Evolutionary conservation across 2,797 vertebrate genomes (phyloP).

Genomic region (Dicrostonyx torquatus): DNA sequence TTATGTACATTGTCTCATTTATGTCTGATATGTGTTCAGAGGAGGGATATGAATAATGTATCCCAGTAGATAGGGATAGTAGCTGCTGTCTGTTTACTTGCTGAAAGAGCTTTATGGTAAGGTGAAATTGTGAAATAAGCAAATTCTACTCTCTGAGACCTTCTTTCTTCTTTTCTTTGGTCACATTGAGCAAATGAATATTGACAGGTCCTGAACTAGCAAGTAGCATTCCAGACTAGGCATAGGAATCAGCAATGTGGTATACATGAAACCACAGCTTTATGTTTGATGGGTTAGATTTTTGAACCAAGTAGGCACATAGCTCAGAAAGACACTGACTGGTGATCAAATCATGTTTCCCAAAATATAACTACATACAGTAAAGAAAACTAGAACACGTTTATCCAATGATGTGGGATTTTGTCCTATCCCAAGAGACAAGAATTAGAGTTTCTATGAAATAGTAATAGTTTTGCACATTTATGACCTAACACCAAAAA

Average conservation of each 20-base stretch:
- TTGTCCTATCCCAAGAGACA: constrained; percentile 37
- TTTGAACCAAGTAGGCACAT: background rate
- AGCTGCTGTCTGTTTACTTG: background rate
- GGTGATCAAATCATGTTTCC: constrained; percentile 40
- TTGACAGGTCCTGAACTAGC: background rate
- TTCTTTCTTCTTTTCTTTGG: background rate
- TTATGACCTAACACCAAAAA: constrained; percentile 59
- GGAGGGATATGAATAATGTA: background rate
- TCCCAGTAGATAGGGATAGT: background rate
- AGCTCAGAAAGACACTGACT: constrained; percentile 11
- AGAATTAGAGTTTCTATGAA: constrained; percentile 48
- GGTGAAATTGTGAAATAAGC: constrained; percentile 35
- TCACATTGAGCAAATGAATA: background rate
- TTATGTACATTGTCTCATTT: background rate
- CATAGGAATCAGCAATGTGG: background rate
- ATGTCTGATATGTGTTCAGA: background rate
- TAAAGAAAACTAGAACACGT: background rate
- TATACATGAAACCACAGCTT: background rate
- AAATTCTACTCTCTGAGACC: constrained; percentile 36
- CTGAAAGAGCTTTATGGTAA: background rate
- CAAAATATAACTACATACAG: constrained; percentile 41
- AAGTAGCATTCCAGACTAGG: background rate
- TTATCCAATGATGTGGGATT: constrained; percentile 21
- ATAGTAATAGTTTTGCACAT: constrained; percentile 58
- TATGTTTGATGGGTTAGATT: constrained; percentile 11